Evolutionary conservation across 1,140 invertebrate genomes (phyloP).

Genomic region (Cryptotermes secundus): DNA sequence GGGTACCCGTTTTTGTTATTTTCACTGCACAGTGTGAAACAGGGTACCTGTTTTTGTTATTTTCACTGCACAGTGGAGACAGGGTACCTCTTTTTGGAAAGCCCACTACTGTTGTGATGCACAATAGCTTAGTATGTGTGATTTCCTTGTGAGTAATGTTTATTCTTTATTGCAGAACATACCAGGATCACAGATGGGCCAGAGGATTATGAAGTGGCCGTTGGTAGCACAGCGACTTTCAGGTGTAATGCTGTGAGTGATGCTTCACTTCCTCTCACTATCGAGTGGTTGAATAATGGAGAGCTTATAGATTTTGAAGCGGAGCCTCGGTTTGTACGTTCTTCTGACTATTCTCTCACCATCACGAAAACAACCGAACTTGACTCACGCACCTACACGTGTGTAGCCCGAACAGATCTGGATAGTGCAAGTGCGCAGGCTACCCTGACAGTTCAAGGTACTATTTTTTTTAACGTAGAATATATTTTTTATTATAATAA

Average conservation of each 20-base stretch:
- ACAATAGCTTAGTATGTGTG: too few relatives aligned
- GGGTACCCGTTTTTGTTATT: too few relatives aligned
- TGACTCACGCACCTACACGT: slow-evolving; percentile 94
- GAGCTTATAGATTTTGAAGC: slow-evolving; percentile 83
- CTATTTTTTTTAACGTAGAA: slow-evolving; percentile 32
- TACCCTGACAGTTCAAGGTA: slow-evolving; percentile 87
- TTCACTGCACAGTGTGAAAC: too few relatives aligned
- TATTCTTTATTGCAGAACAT: slow-evolving; percentile 56
- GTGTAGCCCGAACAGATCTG: slow-evolving; percentile 86
- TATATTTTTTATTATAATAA: too few relatives aligned
- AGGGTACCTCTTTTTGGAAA: too few relatives aligned
- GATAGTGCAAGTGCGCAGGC: slow-evolving; percentile 83
- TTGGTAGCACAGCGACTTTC: slow-evolving; percentile 87
- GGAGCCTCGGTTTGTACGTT: slow-evolving; percentile 77
- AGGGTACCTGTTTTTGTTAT: too few relatives aligned
- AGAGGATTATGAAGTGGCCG: slow-evolving; percentile 87
- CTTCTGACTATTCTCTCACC: slow-evolving; percentile 88
- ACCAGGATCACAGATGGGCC: slow-evolving; percentile 84
- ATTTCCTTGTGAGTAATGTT: too few relatives aligned
- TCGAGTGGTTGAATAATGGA: slow-evolving; percentile 86
- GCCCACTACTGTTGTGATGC: too few relatives aligned
- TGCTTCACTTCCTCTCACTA: slow-evolving; percentile 71
- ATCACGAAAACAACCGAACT: slow-evolving; percentile 92
- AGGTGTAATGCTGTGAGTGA: slow-evolving; percentile 90
- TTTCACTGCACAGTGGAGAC: too few relatives aligned